Base-by-base conservation (phyloP, 2,888 invertebrate genomes). In the Sepioteuthis lessoniana region DNA sequence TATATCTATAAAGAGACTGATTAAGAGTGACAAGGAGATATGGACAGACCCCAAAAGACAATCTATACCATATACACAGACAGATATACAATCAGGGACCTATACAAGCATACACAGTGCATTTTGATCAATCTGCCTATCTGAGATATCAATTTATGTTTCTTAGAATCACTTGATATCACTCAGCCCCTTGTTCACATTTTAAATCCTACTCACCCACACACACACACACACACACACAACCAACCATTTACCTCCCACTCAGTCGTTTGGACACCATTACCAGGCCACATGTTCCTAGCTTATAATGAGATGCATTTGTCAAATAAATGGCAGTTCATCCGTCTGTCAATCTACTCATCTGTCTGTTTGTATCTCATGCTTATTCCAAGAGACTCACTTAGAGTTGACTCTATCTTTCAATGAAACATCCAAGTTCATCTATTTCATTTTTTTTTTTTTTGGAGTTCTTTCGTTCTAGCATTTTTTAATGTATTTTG, bases 241-340 rank as follows among this genome's bases (percentile, higher is more conserved):
- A 76, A n/a, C n/a, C 76, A 76, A 76, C 76, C 76, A 76, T 35
- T 76, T 76, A 76, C 76, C n/a, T n/a, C 35, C 76, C 76, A 76
- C 76, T 76, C 76, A 76, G 76, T 76, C 76, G 10, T 76, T n/a
- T n/a, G n/a, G n/a, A 76, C 19, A 13, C 76, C 76, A 76, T 76
- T 76, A 76, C 76, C 76, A 35, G n/a, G 76, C 76, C 76, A 76
- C 76, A 76, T 55, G 55, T 55, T 55, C 55, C 0, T 35, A 4
- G 76, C n/a, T 76, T 76, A 35, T n/a, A 35, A 76, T n/a, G 76
- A 35, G 76, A 76, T n/a, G 76, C 76, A 76, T 76, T 76, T 76
- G 76, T 76, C 76, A 76, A 76, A 76, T 76, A 76, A 76, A 76
- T 76, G 76, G 76, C 76, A 35, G n/a, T 76, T 35, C 76, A 76